Percentiles rank a stretch among this genome's conserved stretches.
These are phyloP conservation scores for Diuraphis noxia DNA, from an alignment of 1,140 invertebrate species.

Conservation along the genomic window DNA sequence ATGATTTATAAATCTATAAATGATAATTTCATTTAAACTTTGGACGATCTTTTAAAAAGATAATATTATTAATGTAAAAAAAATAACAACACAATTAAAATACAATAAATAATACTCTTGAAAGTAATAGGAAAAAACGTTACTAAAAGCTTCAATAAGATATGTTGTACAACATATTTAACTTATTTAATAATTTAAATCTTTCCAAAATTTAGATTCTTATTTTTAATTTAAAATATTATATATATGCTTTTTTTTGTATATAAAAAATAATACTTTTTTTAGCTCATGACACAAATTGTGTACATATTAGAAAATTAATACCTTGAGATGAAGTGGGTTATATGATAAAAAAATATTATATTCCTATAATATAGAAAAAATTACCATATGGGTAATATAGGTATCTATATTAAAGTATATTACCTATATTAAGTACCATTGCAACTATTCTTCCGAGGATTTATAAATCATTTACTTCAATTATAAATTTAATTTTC, in stretches of 20 bases:
- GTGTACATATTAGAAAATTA: too few relatives aligned
- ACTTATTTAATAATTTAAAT: too few relatives aligned
- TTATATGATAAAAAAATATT: not conserved
- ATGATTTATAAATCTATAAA: not conserved
- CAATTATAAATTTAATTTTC: not conserved
- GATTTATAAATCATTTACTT: slow-evolving; percentile 7
- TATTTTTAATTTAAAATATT: not conserved
- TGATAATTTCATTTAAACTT: not conserved
- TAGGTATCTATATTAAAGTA: not conserved
- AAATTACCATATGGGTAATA: not conserved
- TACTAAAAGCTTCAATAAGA: too few relatives aligned
- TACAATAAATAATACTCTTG: too few relatives aligned
- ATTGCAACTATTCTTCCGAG: not conserved
- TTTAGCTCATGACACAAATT: not conserved
- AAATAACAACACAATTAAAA: too few relatives aligned
- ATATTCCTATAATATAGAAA: not conserved
- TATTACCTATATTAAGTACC: too few relatives aligned
- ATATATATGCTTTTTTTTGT: not conserved
- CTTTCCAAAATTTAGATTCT: not conserved
- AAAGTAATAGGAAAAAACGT: too few relatives aligned
- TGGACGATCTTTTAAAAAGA: too few relatives aligned
- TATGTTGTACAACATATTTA: too few relatives aligned
- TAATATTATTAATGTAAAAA: too few relatives aligned
- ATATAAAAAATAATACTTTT: not conserved
- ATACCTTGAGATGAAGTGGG: too few relatives aligned